phyloP scores from a whole-genome alignment of 2,888 invertebrate species.

The Caenorhabditis panamensis region DNA sequence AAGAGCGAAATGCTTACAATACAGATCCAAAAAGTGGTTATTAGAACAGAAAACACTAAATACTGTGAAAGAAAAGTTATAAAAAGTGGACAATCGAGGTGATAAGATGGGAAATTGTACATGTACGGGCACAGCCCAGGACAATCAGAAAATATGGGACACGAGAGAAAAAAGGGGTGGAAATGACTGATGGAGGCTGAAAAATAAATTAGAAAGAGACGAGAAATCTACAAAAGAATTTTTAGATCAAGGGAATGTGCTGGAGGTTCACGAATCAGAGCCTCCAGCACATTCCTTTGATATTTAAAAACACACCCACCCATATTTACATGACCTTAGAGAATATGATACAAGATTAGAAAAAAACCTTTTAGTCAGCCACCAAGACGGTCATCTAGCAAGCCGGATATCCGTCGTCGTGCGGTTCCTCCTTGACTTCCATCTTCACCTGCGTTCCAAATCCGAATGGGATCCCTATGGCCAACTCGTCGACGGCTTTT shows the following conservation, averaged over 20 bases:
- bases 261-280: no score
- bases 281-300: no score
- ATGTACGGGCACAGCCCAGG: slow-evolving; percentile 20
- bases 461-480: neutral
- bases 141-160: neutral
- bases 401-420: slow-evolving; percentile 18
- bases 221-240: no score
- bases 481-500: slow-evolving; percentile 20
- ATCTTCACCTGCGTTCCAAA: neutral
- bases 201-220: neutral
- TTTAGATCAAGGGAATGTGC: no score
- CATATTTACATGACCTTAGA: neutral
- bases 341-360: no score
- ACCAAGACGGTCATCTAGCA: neutral
- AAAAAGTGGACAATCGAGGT: slow-evolving; percentile 2
- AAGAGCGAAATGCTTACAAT: slow-evolving; percentile 5
- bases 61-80: neutral
- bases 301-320: neutral
- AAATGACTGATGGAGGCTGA: neutral
- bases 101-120: neutral
- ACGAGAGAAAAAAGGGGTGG: neutral
- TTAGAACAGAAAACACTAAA: slow-evolving; percentile 8
- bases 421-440: slow-evolving; percentile 37
- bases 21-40: slow-evolving; percentile 1
- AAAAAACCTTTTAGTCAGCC: neutral